Percentiles rank a stretch among this genome's conserved stretches.
Evolutionary conservation across 2,888 invertebrate species (phyloP).

Genomic region (Drosophila buzzatii): DNA sequence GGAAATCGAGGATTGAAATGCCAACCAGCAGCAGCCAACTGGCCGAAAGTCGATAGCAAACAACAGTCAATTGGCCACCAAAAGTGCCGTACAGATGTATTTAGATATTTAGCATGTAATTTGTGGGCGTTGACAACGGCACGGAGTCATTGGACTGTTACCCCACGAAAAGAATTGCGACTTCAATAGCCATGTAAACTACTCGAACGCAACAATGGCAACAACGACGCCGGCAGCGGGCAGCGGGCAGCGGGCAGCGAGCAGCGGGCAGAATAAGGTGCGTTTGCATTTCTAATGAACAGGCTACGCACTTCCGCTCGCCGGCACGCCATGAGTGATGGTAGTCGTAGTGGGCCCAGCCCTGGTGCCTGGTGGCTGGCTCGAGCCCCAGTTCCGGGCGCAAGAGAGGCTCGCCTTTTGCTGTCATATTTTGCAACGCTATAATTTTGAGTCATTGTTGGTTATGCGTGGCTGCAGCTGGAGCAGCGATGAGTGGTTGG

Average conservation of each 20-base stretch:
- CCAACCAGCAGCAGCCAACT: conserved; percentile 43
- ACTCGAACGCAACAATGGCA: conserved; percentile 48
- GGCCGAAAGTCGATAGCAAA: conserved; percentile 47
- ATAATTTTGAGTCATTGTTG: conserved; percentile 63
- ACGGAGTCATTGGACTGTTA: conserved; percentile 54
- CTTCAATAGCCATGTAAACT: conserved; percentile 60
- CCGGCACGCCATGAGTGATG: conserved; percentile 74
- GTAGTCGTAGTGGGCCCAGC: conserved; percentile 40
- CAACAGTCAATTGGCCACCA: conserved; percentile 63
- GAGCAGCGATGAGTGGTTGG: background rate
- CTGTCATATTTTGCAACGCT: conserved; percentile 76
- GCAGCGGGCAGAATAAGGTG: conserved; percentile 72
- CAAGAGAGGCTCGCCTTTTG: conserved; percentile 57
- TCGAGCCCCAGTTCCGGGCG: conserved; percentile 19
- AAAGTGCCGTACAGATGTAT: conserved; percentile 74
- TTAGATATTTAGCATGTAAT: conserved; percentile 65
- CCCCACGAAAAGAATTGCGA: conserved; percentile 31
- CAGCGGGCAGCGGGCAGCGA: conserved; percentile 7
- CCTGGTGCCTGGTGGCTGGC: conserved; percentile 20
- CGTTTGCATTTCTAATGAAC: conserved; percentile 83
- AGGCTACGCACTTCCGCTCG: conserved; percentile 83
- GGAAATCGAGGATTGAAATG: conserved; percentile 54
- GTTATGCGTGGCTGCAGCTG: conserved; percentile 72
- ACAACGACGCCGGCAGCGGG: background rate
- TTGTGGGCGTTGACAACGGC: conserved; percentile 68